Conservation (phyloP, 2,888 invertebrate species). For the Alviniconcha strummeri region DNA sequence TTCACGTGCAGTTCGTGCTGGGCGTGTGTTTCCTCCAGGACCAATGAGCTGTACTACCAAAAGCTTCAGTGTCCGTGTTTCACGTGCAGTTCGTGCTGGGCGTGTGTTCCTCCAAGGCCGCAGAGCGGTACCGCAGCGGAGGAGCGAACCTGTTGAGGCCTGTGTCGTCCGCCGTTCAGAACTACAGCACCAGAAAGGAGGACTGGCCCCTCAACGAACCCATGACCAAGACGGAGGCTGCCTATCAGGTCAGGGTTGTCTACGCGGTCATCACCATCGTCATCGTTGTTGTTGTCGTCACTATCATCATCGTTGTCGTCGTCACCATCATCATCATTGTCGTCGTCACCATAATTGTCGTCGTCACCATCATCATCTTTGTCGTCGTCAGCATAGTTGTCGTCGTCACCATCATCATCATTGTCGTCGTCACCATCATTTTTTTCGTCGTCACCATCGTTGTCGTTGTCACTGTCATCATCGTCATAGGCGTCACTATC, state of each 20-base stretch:
- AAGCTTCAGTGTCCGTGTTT: not conserved
- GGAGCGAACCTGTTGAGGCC: conserved; percentile 73
- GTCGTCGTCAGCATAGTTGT: too few relatives aligned
- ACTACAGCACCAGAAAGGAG: conserved; percentile 81
- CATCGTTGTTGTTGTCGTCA: too few relatives aligned
- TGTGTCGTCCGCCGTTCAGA: conserved; percentile 82
- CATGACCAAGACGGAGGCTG: conserved; percentile 83
- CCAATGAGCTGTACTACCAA: conserved; percentile 43
- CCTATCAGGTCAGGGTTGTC: conserved; percentile 58
- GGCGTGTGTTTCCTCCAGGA: conserved; percentile 49
- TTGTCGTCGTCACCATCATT: conserved; percentile 61
- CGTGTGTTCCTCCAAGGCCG: conserved; percentile 48
- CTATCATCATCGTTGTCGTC: too few relatives aligned
- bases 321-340: too few relatives aligned
- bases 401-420: too few relatives aligned
- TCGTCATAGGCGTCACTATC: too few relatives aligned
- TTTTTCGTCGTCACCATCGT: too few relatives aligned
- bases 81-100: conserved; percentile 59
- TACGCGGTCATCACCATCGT: not conserved
- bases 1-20: conserved; percentile 59
- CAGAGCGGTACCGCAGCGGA: conserved; percentile 54
- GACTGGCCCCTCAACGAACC: conserved; percentile 86
- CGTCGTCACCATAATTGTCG: too few relatives aligned
- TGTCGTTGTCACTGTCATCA: too few relatives aligned
- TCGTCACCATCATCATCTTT: too few relatives aligned